Conservation (phyloP, 2,888 invertebrate genomes). For the Scrobipalpa costella region DNA sequence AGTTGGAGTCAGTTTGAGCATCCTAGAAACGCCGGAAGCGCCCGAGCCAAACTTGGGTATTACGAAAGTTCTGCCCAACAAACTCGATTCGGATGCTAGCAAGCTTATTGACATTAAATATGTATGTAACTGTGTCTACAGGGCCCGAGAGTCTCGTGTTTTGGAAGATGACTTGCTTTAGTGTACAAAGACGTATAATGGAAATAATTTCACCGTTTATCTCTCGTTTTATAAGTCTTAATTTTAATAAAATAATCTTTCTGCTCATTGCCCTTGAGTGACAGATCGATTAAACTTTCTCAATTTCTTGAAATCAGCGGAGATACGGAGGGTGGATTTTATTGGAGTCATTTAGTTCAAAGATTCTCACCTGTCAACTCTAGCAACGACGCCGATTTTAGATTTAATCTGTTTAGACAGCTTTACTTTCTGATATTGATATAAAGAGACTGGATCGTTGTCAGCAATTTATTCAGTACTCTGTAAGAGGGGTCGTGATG, state of each 20-base stretch:
- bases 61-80: constrained; percentile 33
- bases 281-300: constrained; percentile 55
- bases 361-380: constrained; percentile 37
- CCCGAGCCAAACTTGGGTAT: constrained; percentile 35
- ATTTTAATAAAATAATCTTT: constrained; percentile 33
- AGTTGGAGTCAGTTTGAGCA: constrained; percentile 16
- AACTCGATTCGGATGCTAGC: constrained; percentile 23
- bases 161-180: not conserved
- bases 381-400: constrained; percentile 40
- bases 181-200: constrained; percentile 6
- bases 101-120: constrained; percentile 25
- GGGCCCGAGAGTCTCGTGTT: not conserved
- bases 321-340: constrained; percentile 35
- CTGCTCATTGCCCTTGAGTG: constrained; percentile 41
- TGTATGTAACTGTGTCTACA: constrained; percentile 2
- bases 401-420: constrained; percentile 38
- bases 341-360: constrained; percentile 35
- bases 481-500: constrained; percentile 11
- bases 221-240: constrained; percentile 27
- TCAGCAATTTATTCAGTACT: constrained; percentile 24
- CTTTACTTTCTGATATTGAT: constrained; percentile 12
- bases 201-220: constrained; percentile 25
- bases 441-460: constrained; percentile 11
- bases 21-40: constrained; percentile 25
- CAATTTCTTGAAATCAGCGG: constrained; percentile 42